Evolutionary conservation across 2,888 invertebrate species (phyloP), one percentile per base, ranked within the genome.

Genomic region (Nipponacmea schrenckii): DNA sequence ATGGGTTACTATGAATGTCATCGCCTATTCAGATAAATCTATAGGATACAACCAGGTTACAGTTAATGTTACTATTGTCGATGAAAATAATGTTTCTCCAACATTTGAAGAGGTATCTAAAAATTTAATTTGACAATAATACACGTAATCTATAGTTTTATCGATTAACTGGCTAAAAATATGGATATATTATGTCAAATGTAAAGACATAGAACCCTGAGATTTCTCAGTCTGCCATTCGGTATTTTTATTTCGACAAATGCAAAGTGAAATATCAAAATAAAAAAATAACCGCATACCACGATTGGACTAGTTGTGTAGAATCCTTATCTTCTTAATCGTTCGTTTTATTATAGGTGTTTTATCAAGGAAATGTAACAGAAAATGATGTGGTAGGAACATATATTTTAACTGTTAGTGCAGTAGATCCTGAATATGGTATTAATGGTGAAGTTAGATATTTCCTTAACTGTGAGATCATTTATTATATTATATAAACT

Each of bases 81-180:
- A 84, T 69, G 78, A 74, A 27, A 84, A 84, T 69, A 83, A 84
- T 70, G 79, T 81, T 26, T 69, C 79, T 1, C 85, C 85, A 27
- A 71, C 74, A 15, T 85, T 84, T 70, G 26, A 72, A 2, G 76
- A 79, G 71, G 76, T 79, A 74, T 17, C 7, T 39, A 14, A n/a
- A 10, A 15, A 8, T 17, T 20, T 39, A 62, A n/a, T 39, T 27
- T 62, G 31, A 2, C 31, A 31, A 4, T 31, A 31, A 7, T 4
- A 2, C 31, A n/a, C n/a, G n/a, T n/a, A n/a, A n/a, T n/a, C n/a
- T n/a, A n/a, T n/a, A n/a, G n/a, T n/a, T n/a, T n/a, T n/a, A n/a
- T n/a, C n/a, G n/a, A n/a, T n/a, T n/a, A n/a, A n/a, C n/a, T n/a
- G n/a, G n/a, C n/a, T n/a, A n/a, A n/a, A n/a, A n/a, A n/a, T n/a